Evolutionary conservation across 1,140 invertebrate species (phyloP).

Genomic region (Caenorhabditis inopinata): DNA sequence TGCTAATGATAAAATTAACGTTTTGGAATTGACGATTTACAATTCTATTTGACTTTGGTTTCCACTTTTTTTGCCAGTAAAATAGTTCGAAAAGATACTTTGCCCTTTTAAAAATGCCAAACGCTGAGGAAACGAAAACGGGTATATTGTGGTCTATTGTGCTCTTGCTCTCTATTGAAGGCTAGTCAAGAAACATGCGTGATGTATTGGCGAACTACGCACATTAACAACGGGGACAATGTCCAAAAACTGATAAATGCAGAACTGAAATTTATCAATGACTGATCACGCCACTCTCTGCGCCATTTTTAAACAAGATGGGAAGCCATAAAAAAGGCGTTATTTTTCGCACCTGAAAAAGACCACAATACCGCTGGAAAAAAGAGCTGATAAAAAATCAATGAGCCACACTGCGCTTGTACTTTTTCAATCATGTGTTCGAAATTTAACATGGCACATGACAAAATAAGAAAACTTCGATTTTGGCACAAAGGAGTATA

Average conservation of each 20-base stretch:
- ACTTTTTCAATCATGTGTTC: too few species aligned
- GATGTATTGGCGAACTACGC: slow-evolving; percentile 16
- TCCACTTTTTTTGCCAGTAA: too few species aligned
- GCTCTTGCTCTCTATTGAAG: not conserved
- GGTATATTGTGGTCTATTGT: not conserved
- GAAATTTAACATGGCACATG: too few species aligned
- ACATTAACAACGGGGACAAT: slow-evolving; percentile 23
- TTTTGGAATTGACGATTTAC: too few species aligned
- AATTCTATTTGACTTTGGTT: too few species aligned
- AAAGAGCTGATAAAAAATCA: not conserved
- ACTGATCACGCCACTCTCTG: not conserved
- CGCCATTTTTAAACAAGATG: not conserved
- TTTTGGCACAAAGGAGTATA: too few species aligned
- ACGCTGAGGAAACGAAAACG: not conserved
- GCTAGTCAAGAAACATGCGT: not conserved
- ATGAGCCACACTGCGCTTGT: too few species aligned
- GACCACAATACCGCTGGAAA: not conserved
- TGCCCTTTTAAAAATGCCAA: not conserved
- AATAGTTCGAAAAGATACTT: too few species aligned
- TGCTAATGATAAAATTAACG: too few species aligned
- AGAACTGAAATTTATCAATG: not conserved
- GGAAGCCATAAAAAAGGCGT: not conserved
- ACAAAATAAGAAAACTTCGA: too few species aligned
- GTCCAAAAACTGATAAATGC: not conserved
- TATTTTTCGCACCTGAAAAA: not conserved